A percentile compares a stretch with the other conserved stretches of the same genome.
Evolutionary conservation across 53 echinoderm and acorn worm genomes (phyloP).

Genomic region (Holothuria scabra): DNA sequence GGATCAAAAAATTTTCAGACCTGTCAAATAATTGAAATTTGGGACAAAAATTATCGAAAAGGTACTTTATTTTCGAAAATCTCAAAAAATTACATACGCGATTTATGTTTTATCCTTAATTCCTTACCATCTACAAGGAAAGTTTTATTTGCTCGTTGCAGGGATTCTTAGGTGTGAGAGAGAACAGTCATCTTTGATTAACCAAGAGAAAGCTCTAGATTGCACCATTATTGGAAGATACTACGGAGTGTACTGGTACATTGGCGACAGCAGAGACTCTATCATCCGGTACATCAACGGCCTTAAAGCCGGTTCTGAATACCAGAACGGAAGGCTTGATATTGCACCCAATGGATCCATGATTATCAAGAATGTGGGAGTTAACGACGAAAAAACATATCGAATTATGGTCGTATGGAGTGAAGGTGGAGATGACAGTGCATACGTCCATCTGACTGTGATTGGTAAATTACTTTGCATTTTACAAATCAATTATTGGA

Average conservation of each 20-base stretch:
- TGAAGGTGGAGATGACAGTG: neutral
- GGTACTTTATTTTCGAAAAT: too few species aligned
- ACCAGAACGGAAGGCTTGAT: neutral
- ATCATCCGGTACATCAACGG: neutral
- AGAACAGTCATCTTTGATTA: too few species aligned
- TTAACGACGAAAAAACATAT: constrained; percentile 1
- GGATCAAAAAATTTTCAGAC: too few species aligned
- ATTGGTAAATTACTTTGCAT: neutral
- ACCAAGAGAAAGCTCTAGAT: neutral
- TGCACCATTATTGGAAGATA: neutral
- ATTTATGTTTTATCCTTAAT: too few species aligned
- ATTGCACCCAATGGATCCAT: constrained; percentile 6
- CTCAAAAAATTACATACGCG: too few species aligned
- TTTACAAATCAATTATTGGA: too few species aligned
- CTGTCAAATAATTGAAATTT: too few species aligned
- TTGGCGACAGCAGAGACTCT: neutral
- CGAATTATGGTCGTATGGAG: neutral
- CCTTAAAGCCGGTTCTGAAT: neutral
- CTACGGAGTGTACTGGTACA: constrained; percentile 7
- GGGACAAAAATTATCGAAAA: too few species aligned
- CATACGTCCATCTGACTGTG: neutral
- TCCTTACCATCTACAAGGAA: too few species aligned
- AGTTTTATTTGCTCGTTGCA: too few species aligned
- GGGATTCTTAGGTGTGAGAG: too few species aligned
- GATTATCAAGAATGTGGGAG: neutral